Evolutionary conservation across 2,888 invertebrate genomes (phyloP).

Genomic region (Heliothis peltigera): DNA sequence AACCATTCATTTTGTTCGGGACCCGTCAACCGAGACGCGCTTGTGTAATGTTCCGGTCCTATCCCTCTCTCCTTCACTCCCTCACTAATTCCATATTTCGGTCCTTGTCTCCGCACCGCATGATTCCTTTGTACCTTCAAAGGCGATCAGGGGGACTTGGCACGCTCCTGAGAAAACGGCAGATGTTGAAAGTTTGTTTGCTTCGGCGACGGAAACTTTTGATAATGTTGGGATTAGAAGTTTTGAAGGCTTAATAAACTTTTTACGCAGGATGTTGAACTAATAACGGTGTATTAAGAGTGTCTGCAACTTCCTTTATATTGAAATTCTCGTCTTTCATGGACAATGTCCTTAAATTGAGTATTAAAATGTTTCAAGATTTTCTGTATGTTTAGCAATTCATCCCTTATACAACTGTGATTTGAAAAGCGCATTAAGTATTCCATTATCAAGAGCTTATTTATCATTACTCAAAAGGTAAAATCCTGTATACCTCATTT

Average conservation of each 20-base stretch:
- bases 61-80: constrained; percentile 66
- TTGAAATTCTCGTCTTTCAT: constrained; percentile 12
- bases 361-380: background rate
- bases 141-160: constrained; percentile 86
- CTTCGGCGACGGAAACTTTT: constrained; percentile 76
- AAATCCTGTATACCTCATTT: background rate
- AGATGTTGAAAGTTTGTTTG: constrained; percentile 86
- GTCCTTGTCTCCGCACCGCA: constrained; percentile 74
- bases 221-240: constrained; percentile 73
- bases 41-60: constrained; percentile 86
- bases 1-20: constrained; percentile 87
- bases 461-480: too few species aligned
- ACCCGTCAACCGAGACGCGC: constrained; percentile 86
- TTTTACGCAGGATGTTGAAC: constrained; percentile 56
- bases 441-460: too few species aligned
- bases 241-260: constrained; percentile 68
- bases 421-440: background rate
- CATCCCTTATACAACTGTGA: background rate
- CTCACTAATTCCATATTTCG: constrained; percentile 30
- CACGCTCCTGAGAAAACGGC: constrained; percentile 88
- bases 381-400: background rate
- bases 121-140: constrained; percentile 81
- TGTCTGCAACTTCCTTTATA: constrained; percentile 4
- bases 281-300: constrained; percentile 41
- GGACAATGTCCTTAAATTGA: background rate